Conservation (phyloP, 2,888 invertebrate genomes). For the Cactoblastis cactorum region DNA sequence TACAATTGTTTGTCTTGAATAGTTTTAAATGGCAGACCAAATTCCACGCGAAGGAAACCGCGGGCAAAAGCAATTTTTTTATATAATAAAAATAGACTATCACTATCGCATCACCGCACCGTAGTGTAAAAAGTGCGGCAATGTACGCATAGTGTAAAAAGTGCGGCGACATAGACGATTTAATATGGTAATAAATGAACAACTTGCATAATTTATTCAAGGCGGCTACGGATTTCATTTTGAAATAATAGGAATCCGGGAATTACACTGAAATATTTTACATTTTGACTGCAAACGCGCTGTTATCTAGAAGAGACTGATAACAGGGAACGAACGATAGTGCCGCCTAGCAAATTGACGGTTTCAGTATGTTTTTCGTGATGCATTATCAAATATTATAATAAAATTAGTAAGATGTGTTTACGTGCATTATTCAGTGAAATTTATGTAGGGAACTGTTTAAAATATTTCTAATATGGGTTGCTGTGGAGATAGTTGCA, state of each 20-base stretch:
- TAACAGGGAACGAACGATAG: background rate
- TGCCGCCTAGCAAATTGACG: background rate
- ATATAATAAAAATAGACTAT: too few species aligned
- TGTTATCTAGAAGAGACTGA: background rate
- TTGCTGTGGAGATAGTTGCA: slow-evolving; percentile 54
- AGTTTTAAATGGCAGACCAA: too few species aligned
- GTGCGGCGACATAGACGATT: too few species aligned
- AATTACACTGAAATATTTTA: background rate
- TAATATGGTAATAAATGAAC: background rate
- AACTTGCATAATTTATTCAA: background rate
- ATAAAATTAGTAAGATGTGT: background rate
- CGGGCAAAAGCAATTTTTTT: too few species aligned
- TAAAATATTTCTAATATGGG: slow-evolving; percentile 41
- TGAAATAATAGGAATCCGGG: background rate
- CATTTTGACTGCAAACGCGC: slow-evolving; percentile 12
- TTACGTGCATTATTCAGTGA: background rate
- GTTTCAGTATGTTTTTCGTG: background rate
- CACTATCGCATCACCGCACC: too few species aligned
- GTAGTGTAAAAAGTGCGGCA: too few species aligned
- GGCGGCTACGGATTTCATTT: background rate
- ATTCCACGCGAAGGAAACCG: too few species aligned
- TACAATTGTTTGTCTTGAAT: too few species aligned
- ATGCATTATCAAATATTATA: background rate
- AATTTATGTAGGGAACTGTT: background rate
- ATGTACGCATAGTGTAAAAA: too few species aligned